These are phyloP conservation scores for Calyptommatus sinebrachiatus DNA, from an alignment of 2,113 vertebrate species.

Conservation along the genomic window DNA sequence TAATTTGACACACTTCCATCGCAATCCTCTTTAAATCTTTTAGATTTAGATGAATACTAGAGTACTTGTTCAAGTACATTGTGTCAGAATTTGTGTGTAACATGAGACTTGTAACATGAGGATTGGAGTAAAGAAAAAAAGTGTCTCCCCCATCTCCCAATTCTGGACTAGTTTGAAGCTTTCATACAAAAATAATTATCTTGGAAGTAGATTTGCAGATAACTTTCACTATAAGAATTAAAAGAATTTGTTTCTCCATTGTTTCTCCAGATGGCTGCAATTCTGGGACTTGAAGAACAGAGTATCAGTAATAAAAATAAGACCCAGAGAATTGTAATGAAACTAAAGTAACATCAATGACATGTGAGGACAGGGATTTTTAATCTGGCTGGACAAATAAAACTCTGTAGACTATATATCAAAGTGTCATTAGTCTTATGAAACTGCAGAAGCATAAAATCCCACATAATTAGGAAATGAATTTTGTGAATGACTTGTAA, in stretches of 20 bases:
- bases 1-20: too few species aligned
- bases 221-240: neutral
- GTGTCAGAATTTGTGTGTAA: too few species aligned
- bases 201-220: neutral
- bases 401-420: neutral
- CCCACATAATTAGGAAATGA: neutral
- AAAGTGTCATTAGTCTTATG: neutral
- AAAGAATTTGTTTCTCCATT: neutral
- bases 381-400: neutral
- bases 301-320: neutral
- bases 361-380: slow-evolving; percentile 17
- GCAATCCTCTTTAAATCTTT: too few species aligned
- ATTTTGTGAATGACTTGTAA: neutral
- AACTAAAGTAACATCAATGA: neutral
- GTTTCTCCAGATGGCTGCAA: neutral
- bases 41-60: too few species aligned
- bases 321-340: neutral
- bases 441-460: neutral
- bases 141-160: too few species aligned
- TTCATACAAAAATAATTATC: neutral
- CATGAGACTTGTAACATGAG: too few species aligned
- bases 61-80: too few species aligned
- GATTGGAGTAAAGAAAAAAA: too few species aligned
- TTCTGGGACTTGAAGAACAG: slow-evolving; percentile 8
- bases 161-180: too few species aligned